phyloP scores from a whole-genome alignment of 1,140 invertebrate genomes.

The Diplogasteroides magnus region DNA sequence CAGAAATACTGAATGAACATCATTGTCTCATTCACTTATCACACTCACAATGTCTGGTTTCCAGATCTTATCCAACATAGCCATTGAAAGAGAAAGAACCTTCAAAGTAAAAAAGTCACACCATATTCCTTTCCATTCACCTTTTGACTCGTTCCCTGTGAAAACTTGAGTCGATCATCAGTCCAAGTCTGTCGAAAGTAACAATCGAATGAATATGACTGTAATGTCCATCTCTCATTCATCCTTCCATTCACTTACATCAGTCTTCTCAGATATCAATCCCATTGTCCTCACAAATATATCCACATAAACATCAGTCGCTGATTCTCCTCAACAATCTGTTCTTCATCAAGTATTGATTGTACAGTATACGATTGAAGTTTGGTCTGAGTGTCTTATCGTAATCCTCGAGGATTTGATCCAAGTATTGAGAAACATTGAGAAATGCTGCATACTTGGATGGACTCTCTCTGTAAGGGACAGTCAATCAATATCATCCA shows the following conservation, averaged over 20 bases:
- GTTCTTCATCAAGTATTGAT: background rate
- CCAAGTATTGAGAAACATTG: conserved; percentile 15
- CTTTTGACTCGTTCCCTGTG: conserved; percentile 37
- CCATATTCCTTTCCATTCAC: too few species aligned
- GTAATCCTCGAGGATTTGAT: conserved; percentile 20
- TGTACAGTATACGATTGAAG: conserved; percentile 14
- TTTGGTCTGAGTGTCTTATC: conserved; percentile 15
- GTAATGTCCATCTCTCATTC: background rate
- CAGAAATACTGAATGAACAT: conserved; percentile 52
- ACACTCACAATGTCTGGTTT: conserved; percentile 37
- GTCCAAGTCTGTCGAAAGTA: conserved; percentile 75
- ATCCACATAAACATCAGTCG: conserved; percentile 23
- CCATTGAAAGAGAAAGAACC: conserved; percentile 55
- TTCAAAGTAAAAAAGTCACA: background rate
- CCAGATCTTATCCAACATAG: conserved; percentile 53
- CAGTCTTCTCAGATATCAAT: conserved; percentile 15
- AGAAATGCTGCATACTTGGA: conserved; percentile 1
- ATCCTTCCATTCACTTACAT: conserved; percentile 5
- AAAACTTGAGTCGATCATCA: conserved; percentile 59
- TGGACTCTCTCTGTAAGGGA: too few species aligned
- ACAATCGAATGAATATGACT: conserved; percentile 30
- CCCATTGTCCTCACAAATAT: conserved; percentile 24
- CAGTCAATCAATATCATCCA: too few species aligned
- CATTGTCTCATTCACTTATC: too few species aligned
- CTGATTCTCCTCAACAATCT: conserved; percentile 6